phyloP scores from a whole-genome alignment of 1,140 invertebrate genomes.

The Thaumatotibia leucotreta region DNA sequence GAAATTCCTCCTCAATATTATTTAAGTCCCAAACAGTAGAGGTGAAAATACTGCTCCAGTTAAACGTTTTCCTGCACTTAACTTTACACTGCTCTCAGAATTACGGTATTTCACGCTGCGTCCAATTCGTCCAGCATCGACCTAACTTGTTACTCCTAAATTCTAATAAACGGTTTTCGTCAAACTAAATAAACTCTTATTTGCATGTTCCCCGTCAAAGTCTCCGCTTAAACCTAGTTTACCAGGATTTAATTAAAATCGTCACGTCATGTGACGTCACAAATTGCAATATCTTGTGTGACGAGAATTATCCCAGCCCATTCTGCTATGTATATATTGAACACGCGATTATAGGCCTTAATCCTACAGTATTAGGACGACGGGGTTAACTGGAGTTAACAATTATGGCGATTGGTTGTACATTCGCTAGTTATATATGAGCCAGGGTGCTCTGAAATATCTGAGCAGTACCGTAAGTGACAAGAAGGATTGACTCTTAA shows the following conservation, averaged over 20 bases:
- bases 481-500: too few relatives aligned
- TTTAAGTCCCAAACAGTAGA: too few relatives aligned
- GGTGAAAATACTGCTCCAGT: too few relatives aligned
- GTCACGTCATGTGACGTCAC: conserved; percentile 10
- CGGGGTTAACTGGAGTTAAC: background rate
- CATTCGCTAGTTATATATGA: too few relatives aligned
- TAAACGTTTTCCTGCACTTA: background rate
- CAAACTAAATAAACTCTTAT: background rate
- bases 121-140: background rate
- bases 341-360: background rate
- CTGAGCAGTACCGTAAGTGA: too few relatives aligned
- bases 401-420: background rate
- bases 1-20: too few relatives aligned
- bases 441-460: too few relatives aligned
- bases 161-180: background rate
- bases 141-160: background rate
- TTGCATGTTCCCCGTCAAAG: conserved; percentile 5
- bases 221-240: conserved; percentile 6
- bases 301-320: background rate
- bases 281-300: conserved; percentile 1
- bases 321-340: background rate
- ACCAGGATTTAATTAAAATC: conserved; percentile 10
- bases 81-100: background rate
- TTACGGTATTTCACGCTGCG: background rate
- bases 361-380: background rate